These are phyloP conservation scores for Fissipunctia ypsillon DNA, from an alignment of 2,888 invertebrate genomes.

Conservation along the genomic window DNA sequence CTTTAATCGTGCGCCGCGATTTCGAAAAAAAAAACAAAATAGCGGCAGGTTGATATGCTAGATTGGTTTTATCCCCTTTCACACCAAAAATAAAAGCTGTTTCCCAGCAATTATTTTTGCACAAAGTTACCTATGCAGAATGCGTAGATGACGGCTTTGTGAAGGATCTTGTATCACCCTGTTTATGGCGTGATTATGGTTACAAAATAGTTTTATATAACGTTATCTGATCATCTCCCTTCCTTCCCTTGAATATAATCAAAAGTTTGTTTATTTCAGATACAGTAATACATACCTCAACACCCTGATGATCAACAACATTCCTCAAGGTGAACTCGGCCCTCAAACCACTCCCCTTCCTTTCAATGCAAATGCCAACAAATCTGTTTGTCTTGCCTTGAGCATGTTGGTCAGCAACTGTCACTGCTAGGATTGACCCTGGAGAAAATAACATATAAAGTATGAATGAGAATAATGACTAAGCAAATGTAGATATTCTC, in stretches of 20 bases:
- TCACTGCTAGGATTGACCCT: conserved; percentile 97
- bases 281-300: conserved; percentile 88
- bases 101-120: no score
- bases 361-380: conserved; percentile 98
- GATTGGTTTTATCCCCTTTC: no score
- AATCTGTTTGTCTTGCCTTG: conserved; percentile 95
- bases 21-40: no score
- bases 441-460: conserved; percentile 62
- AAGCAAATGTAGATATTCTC: background rate
- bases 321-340: conserved; percentile 97
- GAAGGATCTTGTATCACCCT: no score
- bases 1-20: no score
- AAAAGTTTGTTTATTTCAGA: background rate
- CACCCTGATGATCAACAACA: conserved; percentile 96
- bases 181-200: background rate
- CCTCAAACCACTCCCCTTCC: conserved; percentile 95
- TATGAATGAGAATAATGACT: no score
- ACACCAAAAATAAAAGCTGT: no score
- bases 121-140: no score
- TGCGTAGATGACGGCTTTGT: no score
- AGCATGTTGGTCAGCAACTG: conserved; percentile 95
- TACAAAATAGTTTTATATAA: background rate
- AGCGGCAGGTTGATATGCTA: no score
- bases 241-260: background rate
- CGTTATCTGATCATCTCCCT: background rate